phyloP scores from a whole-genome alignment of 2,113 vertebrate genomes.

The Ellobius talpinus region DNA sequence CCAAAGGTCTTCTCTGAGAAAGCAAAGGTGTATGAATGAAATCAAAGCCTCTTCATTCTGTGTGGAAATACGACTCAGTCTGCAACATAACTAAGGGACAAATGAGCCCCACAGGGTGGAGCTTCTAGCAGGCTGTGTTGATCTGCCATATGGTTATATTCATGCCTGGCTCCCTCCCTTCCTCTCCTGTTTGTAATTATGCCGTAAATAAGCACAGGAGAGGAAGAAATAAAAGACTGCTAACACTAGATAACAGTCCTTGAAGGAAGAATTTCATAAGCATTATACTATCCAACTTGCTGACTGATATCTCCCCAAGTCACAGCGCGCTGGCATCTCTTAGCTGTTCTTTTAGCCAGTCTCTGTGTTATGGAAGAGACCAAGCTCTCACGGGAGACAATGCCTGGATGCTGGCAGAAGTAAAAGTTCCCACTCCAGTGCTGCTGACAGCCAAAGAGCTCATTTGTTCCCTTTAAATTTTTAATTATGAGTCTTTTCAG shows the following conservation, averaged over 20 bases:
- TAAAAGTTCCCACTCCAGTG: constrained; percentile 41
- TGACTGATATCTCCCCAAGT: constrained; percentile 63
- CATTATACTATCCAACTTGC: constrained; percentile 66
- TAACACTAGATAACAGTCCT: constrained; percentile 74
- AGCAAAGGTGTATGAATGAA: constrained; percentile 27
- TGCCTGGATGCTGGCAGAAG: constrained; percentile 10
- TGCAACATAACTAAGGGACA: constrained; percentile 60
- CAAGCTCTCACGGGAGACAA: neutral
- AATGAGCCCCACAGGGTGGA: constrained; percentile 48
- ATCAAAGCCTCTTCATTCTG: constrained; percentile 55
- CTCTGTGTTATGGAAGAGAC: neutral
- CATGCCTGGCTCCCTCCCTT: constrained; percentile 10
- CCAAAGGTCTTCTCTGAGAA: constrained; percentile 26
- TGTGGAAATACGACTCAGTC: constrained; percentile 21
- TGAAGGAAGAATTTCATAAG: constrained; percentile 78
- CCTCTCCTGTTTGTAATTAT: constrained; percentile 67
- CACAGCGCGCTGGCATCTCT: constrained; percentile 38
- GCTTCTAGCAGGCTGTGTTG: constrained; percentile 1
- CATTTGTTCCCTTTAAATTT: constrained; percentile 67
- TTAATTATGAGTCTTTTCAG: constrained; percentile 72
- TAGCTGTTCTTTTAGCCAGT: neutral
- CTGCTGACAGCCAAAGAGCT: constrained; percentile 60
- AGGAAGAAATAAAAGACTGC: constrained; percentile 76
- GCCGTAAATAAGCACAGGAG: constrained; percentile 77
- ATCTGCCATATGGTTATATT: constrained; percentile 65